These are phyloP conservation scores for Dorcus parallelipipedus DNA, from an alignment of 2,888 invertebrate species.

Conservation along the genomic window DNA sequence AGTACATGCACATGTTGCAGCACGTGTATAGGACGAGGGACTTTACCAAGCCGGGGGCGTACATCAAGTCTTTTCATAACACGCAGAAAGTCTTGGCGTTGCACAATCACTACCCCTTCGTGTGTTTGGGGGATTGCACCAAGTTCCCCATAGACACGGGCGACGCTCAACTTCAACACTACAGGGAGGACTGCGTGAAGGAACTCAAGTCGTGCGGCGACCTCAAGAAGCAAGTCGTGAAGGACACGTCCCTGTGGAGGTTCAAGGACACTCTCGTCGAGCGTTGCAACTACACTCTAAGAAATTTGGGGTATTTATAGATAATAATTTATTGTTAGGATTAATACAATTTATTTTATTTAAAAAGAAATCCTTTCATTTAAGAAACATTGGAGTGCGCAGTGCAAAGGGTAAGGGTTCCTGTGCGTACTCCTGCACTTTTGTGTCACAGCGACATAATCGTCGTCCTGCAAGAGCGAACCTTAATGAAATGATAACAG, in stretches of 20 bases:
- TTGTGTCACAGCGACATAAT: too few species aligned
- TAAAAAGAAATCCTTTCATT: too few species aligned
- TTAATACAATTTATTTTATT: too few species aligned
- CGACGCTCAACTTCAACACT: conserved; percentile 84
- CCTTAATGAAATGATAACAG: too few species aligned
- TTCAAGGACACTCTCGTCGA: conserved; percentile 74
- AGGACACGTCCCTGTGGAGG: conserved; percentile 85
- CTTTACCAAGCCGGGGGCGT: conserved; percentile 84
- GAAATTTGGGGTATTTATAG: conserved; percentile 69
- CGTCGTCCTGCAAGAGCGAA: too few species aligned
- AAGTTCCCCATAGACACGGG: conserved; percentile 73
- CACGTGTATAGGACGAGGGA: conserved; percentile 81
- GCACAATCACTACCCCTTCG: conserved; percentile 85
- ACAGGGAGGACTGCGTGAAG: conserved; percentile 82
- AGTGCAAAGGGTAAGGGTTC: too few species aligned
- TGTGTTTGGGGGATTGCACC: conserved; percentile 66
- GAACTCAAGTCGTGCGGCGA: conserved; percentile 77
- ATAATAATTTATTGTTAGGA: neutral
- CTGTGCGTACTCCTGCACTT: too few species aligned
- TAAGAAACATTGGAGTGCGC: too few species aligned
- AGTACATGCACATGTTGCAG: conserved; percentile 78
- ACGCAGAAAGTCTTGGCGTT: conserved; percentile 77
- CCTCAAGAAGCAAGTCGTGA: conserved; percentile 74
- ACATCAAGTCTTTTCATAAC: conserved; percentile 87
- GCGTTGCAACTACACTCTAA: conserved; percentile 67